These are phyloP conservation scores for Taurulus bubalis DNA, from an alignment of 2,113 vertebrate species.

Conservation along the genomic window DNA sequence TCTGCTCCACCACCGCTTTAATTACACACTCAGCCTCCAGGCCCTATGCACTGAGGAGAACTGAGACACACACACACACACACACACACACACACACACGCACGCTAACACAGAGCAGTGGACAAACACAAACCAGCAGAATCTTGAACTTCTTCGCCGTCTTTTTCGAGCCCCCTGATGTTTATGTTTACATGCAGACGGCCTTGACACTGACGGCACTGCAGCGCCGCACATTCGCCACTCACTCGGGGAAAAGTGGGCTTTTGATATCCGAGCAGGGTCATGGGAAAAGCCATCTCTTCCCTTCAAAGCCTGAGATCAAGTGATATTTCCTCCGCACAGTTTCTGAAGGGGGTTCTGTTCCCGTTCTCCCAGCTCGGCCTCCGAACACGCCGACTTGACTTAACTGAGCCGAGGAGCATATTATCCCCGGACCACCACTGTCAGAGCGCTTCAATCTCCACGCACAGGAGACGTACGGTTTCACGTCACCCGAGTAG, in stretches of 20 bases:
- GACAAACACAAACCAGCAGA: slow-evolving; percentile 19
- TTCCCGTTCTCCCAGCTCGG: slow-evolving; percentile 30
- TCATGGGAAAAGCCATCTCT: slow-evolving; percentile 51
- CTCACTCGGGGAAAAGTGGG: slow-evolving; percentile 24
- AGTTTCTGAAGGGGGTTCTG: not conserved
- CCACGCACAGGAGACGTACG: slow-evolving; percentile 13
- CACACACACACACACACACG: slow-evolving; percentile 41
- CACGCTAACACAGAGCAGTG: not conserved
- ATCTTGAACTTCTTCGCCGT: slow-evolving; percentile 18
- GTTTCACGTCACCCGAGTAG: too few species aligned
- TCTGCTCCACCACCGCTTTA: slow-evolving; percentile 41
- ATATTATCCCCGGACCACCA: not conserved
- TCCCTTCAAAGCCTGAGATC: slow-evolving; percentile 42
- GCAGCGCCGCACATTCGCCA: not conserved
- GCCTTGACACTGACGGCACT: slow-evolving; percentile 7
- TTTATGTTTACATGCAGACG: slow-evolving; percentile 26
- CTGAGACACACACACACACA: slow-evolving; percentile 32
- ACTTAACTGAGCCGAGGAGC: slow-evolving; percentile 23
- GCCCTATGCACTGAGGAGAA: slow-evolving; percentile 26
- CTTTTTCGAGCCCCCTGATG: not conserved
- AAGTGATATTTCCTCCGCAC: slow-evolving; percentile 29
- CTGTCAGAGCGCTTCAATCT: not conserved
- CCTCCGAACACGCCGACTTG: slow-evolving; percentile 36
- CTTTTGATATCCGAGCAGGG: slow-evolving; percentile 42
- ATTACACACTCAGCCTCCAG: slow-evolving; percentile 65